Evolutionary conservation across 2,113 vertebrate genomes (phyloP).

Genomic region (Miniopterus natalensis): DNA sequence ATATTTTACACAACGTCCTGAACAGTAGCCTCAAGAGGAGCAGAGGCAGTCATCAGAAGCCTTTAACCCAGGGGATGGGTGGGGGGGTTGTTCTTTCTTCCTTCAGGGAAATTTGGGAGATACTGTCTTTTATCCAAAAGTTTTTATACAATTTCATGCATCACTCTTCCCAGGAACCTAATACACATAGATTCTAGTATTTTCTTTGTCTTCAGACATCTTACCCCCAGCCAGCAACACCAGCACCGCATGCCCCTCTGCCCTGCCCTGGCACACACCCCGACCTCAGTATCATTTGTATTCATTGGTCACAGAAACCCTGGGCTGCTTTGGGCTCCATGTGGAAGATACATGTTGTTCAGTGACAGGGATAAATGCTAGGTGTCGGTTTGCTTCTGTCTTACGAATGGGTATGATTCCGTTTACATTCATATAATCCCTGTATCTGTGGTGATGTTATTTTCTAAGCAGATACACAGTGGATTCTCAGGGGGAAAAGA

Average conservation of each 20-base stretch:
- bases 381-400: not conserved
- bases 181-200: not conserved
- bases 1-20: slow-evolving; percentile 65
- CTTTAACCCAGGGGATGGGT: slow-evolving; percentile 45
- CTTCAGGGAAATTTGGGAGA: not conserved
- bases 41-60: slow-evolving; percentile 62
- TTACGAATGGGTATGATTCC: not conserved
- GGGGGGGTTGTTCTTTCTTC: not conserved
- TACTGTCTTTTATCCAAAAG: not conserved
- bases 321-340: not conserved
- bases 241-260: not conserved
- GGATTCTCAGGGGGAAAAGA: not conserved
- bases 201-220: not conserved
- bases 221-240: not conserved
- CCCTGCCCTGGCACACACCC: fast-evolving
- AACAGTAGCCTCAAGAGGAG: slow-evolving; percentile 65
- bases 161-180: not conserved
- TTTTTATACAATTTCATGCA: slow-evolving; percentile 37
- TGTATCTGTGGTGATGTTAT: not conserved
- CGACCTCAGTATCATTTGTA: not conserved
- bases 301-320: not conserved
- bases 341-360: not conserved
- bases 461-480: slow-evolving; percentile 2
- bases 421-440: not conserved
- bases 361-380: not conserved